Evolutionary conservation across 2,113 vertebrate genomes (phyloP).

Genomic region (Ceyx margarethae): DNA sequence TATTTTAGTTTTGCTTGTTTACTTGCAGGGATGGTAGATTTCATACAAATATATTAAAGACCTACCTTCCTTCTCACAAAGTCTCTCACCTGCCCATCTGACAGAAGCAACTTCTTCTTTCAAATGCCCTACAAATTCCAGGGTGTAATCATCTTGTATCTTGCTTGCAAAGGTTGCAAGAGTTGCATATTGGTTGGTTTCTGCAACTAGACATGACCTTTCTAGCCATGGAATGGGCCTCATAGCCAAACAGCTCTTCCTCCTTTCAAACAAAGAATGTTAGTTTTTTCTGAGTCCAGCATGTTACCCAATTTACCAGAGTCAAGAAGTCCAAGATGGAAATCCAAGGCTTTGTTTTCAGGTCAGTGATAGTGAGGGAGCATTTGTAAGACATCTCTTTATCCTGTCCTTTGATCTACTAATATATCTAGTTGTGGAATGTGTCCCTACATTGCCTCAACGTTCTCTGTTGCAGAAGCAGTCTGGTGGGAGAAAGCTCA

Average conservation of each 20-base stretch:
- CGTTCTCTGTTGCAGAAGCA: not conserved
- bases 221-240: not conserved
- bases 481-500: not conserved
- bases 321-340: not conserved
- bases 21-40: not conserved
- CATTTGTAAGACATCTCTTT: not conserved
- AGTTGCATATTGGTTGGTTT: not conserved
- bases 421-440: not conserved
- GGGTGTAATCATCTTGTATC: not conserved
- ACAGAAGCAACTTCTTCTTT: not conserved
- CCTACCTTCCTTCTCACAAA: not conserved
- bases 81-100: not conserved
- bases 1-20: not conserved
- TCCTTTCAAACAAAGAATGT: not conserved
- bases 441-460: not conserved
- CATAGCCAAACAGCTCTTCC: not conserved
- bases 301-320: not conserved
- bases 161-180: not conserved
- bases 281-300: not conserved
- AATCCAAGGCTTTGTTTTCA: not conserved
- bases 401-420: not conserved
- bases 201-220: not conserved
- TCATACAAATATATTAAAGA: not conserved
- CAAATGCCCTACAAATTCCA: not conserved
- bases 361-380: not conserved